These are phyloP conservation scores for Drosophila navojoa DNA, from an alignment of 1,140 invertebrate genomes.

Conservation along the genomic window DNA sequence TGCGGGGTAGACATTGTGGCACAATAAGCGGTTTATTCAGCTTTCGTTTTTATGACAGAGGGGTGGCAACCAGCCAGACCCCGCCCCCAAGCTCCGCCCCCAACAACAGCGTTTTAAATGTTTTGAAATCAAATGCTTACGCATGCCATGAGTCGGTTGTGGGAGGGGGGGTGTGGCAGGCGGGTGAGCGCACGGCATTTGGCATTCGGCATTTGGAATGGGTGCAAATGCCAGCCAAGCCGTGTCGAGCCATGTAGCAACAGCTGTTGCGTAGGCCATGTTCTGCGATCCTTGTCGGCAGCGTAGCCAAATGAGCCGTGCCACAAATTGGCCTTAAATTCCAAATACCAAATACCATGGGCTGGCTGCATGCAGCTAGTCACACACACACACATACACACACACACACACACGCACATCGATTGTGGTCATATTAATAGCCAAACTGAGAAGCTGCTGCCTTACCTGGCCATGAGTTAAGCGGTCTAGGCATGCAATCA, in stretches of 20 bases:
- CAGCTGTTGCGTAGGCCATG: slow-evolving; percentile 71
- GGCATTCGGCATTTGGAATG: background rate
- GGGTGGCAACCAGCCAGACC: background rate
- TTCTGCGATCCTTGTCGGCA: slow-evolving; percentile 54
- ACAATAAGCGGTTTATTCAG: slow-evolving; percentile 52
- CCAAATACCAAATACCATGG: slow-evolving; percentile 29
- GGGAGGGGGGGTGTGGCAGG: too few relatives aligned
- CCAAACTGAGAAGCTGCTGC: background rate
- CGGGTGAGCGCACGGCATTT: background rate
- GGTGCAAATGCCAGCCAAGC: slow-evolving; percentile 46
- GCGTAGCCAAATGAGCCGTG: slow-evolving; percentile 2
- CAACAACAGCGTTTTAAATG: slow-evolving; percentile 44
- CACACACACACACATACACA: too few relatives aligned
- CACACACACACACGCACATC: background rate
- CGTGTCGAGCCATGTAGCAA: slow-evolving; percentile 73
- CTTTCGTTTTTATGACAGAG: slow-evolving; percentile 13
- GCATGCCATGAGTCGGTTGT: too few relatives aligned
- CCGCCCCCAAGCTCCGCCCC: background rate
- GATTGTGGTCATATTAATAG: background rate
- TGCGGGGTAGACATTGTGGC: slow-evolving; percentile 5
- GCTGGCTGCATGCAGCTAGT: background rate
- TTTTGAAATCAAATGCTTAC: slow-evolving; percentile 76
- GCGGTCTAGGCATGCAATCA: too few relatives aligned
- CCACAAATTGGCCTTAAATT: slow-evolving; percentile 43
- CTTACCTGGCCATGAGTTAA: too few relatives aligned